A percentile compares a stretch with the other conserved stretches of the same genome.
phyloP scores from a whole-genome alignment of 2,888 invertebrate species.

The Piscicola geometra region DNA sequence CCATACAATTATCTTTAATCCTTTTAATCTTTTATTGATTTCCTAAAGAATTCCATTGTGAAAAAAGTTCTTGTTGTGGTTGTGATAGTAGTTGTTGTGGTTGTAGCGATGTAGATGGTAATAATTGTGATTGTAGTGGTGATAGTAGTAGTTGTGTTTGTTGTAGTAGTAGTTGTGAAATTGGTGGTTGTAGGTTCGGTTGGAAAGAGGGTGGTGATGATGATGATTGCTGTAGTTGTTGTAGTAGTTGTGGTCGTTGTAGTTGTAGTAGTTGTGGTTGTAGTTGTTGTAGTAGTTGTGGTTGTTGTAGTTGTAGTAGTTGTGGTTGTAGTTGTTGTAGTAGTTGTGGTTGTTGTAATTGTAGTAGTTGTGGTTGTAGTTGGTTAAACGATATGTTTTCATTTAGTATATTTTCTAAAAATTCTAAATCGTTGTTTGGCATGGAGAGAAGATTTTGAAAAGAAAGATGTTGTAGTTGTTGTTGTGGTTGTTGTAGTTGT shows the following conservation, averaged over 20 bases:
- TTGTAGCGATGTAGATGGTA: not conserved
- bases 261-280: not conserved
- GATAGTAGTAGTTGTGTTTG: not conserved
- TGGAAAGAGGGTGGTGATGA: not conserved
- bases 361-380: not conserved
- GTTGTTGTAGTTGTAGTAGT: not conserved
- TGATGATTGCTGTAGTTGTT: not conserved
- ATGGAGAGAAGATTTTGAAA: no score
- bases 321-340: not conserved
- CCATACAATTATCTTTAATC: no score
- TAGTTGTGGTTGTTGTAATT: not conserved
- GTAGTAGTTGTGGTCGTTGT: not conserved
- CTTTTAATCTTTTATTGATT: no score
- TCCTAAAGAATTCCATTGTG: no score
- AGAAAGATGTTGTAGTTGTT: constrained; percentile 5
- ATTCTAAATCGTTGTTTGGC: no score
- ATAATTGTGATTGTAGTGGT: not conserved
- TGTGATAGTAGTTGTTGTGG: no score
- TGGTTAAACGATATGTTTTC: not conserved
- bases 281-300: not conserved
- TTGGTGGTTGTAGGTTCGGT: not conserved
- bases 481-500: not conserved
- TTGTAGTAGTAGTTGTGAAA: not conserved
- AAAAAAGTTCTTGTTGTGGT: no score
- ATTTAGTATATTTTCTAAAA: not conserved